Conservation (phyloP, 1,140 invertebrate species). For the Diorhabda carinulata region DNA sequence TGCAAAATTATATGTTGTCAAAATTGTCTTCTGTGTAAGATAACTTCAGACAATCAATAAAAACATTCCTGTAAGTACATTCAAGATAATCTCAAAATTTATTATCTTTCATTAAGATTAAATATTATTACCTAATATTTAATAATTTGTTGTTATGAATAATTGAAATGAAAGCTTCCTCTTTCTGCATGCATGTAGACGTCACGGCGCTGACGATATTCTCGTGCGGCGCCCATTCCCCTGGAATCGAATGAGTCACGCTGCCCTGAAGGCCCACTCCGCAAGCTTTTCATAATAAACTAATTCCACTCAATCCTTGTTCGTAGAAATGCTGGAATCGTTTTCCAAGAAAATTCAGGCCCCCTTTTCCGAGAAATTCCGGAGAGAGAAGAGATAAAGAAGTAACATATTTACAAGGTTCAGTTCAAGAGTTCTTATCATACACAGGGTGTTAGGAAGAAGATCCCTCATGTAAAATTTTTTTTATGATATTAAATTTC, state of each 20-base stretch:
- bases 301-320: background rate
- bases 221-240: constrained; percentile 1
- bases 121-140: too few relatives aligned
- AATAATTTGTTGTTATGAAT: background rate
- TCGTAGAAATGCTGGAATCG: background rate
- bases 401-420: too few relatives aligned
- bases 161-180: background rate
- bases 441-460: too few relatives aligned
- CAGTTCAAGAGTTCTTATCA: too few relatives aligned
- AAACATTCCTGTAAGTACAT: too few relatives aligned
- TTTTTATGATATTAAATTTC: too few relatives aligned
- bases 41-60: too few relatives aligned
- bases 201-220: background rate
- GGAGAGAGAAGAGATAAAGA: background rate
- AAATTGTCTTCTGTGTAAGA: too few relatives aligned
- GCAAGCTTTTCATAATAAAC: background rate
- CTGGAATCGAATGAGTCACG: background rate
- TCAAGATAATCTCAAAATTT: too few relatives aligned
- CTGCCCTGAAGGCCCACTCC: background rate
- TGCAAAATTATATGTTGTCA: too few relatives aligned
- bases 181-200: background rate
- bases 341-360: background rate
- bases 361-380: background rate
- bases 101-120: too few relatives aligned
- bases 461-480: too few relatives aligned